These are phyloP conservation scores for Lochmaea crataegi DNA, from an alignment of 2,888 invertebrate species.

Conservation along the genomic window DNA sequence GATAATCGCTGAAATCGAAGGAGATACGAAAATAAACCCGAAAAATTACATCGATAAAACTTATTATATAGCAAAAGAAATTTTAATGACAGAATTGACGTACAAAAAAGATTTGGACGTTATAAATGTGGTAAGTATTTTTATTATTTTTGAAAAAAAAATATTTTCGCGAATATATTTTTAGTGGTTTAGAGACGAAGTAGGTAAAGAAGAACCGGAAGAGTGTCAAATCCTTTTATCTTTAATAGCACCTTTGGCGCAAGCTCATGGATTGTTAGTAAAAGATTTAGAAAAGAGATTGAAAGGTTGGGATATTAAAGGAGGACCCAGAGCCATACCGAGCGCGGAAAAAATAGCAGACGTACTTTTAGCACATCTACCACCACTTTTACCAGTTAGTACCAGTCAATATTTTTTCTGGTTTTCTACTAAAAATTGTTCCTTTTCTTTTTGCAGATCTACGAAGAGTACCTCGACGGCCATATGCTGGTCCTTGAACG, in stretches of 20 bases:
- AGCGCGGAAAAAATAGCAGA: constrained; percentile 78
- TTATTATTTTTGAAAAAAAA: too few species aligned
- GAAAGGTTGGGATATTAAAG: constrained; percentile 78
- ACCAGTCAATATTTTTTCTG: background rate
- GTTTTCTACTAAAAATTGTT: too few species aligned
- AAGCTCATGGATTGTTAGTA: constrained; percentile 84
- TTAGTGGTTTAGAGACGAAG: constrained; percentile 81
- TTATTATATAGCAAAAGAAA: constrained; percentile 90
- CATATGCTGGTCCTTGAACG: constrained; percentile 83
- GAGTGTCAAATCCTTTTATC: constrained; percentile 71
- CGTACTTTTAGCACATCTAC: constrained; percentile 77
- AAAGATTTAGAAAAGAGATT: constrained; percentile 82
- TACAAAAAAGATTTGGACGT: constrained; percentile 95
- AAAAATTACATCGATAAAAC: constrained; percentile 69
- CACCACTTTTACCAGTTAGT: constrained; percentile 70
- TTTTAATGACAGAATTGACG: constrained; percentile 95
- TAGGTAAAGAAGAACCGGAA: constrained; percentile 69
- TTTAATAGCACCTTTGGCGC: constrained; percentile 79
- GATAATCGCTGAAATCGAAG: constrained; percentile 64
- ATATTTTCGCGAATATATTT: constrained; percentile 51
- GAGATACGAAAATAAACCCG: constrained; percentile 62
- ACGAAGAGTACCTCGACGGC: constrained; percentile 78
- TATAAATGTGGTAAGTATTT: constrained; percentile 80
- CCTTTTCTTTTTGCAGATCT: constrained; percentile 66
- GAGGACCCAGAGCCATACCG: constrained; percentile 59